These are phyloP conservation scores for Fragum sueziense DNA, from an alignment of 2,888 invertebrate genomes.

Conservation along the genomic window DNA sequence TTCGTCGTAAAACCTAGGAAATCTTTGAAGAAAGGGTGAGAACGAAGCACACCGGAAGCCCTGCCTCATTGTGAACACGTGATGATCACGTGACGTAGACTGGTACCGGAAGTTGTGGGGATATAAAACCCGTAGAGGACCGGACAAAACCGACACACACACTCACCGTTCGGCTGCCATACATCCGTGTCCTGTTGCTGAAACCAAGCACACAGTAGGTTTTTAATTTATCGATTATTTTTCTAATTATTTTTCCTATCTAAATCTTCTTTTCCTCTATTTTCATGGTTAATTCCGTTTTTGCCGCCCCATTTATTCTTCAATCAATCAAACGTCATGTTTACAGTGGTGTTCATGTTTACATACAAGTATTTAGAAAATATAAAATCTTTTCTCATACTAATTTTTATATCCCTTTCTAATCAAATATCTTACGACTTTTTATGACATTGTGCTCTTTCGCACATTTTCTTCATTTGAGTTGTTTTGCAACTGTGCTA, in stretches of 20 bases:
- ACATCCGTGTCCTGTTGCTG: slow-evolving; percentile 8
- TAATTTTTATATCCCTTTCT: too few relatives aligned
- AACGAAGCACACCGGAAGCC: too few relatives aligned
- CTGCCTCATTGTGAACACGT: too few relatives aligned
- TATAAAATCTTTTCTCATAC: not conserved
- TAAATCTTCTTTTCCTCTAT: not conserved
- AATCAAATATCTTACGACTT: too few relatives aligned
- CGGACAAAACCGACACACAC: not conserved
- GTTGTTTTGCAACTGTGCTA: too few relatives aligned
- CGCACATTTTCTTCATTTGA: too few relatives aligned
- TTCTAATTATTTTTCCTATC: not conserved
- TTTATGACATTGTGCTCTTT: too few relatives aligned
- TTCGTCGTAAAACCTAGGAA: too few relatives aligned
- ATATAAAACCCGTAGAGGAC: not conserved
- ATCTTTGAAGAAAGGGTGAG: too few relatives aligned
- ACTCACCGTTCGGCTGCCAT: slow-evolving; percentile 6
- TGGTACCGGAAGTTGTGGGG: slow-evolving; percentile 1
- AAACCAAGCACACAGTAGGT: not conserved
- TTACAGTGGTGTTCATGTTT: not conserved
- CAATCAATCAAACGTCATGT: not conserved
- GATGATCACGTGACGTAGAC: not conserved
- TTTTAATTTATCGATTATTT: not conserved
- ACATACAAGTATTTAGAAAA: not conserved
- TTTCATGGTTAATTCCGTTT: not conserved
- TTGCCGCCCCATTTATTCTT: not conserved